Conservation (phyloP, 2,888 invertebrate species). For the Masnerella sp. region DNA sequence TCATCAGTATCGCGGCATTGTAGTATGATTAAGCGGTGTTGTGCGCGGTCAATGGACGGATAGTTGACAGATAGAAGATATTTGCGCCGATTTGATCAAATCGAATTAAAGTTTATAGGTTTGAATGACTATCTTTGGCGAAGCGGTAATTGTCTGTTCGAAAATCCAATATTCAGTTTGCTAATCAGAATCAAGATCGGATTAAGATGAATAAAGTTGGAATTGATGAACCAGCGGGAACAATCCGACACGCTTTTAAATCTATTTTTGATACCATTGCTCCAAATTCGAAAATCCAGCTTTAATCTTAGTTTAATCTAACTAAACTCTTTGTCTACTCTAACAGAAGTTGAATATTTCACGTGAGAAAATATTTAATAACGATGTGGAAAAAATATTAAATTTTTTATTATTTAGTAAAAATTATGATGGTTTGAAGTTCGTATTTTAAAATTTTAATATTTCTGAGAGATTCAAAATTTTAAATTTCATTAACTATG, state of each 20-base stretch:
- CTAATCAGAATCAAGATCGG: constrained; percentile 19
- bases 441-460: no score
- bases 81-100: constrained; percentile 45
- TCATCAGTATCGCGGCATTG: constrained; percentile 43
- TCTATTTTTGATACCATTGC: not conserved
- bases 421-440: no score
- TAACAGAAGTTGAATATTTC: no score
- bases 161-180: constrained; percentile 38
- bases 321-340: no score
- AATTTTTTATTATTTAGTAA: no score
- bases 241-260: not conserved
- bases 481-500: no score
- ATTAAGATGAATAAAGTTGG: constrained; percentile 13
- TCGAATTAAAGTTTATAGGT: constrained; percentile 49
- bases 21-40: constrained; percentile 46
- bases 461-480: no score
- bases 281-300: no score
- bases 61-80: constrained; percentile 46
- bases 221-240: constrained; percentile 8
- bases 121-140: constrained; percentile 33
- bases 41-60: constrained; percentile 34
- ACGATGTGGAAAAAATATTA: no score
- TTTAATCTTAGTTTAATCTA: no score
- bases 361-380: no score
- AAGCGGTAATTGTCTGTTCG: constrained; percentile 23